Evolutionary conservation across 1,140 invertebrate species (phyloP), one percentile per base, ranked within the genome.

Genomic region (Stratiolaelaps scimitus): DNA sequence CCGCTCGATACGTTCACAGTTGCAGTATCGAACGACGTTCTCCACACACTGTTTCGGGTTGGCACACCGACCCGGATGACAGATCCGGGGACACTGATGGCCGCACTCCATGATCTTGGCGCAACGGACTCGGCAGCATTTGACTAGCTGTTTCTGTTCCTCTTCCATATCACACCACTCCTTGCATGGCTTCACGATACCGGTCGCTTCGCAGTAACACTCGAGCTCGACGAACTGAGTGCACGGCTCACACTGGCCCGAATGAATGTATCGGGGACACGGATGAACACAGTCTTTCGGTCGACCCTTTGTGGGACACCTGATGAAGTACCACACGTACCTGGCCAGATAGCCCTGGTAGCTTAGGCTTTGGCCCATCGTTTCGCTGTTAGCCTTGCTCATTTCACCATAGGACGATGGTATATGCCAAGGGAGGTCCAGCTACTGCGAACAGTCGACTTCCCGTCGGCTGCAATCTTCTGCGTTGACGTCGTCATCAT

Each of bases 201-300:
- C 81, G 65, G 82, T 83, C 1, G 88, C 77, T 0, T 82, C 81
- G 73, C 91, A 94, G 72, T 91, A 86, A 70, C 91, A 94, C 43
- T 81, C 76, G 47, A 83, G 76, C 70, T 84, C 80, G 20, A 90
- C 76, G 71, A 85, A 79, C 66, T 84, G 81, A 44, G 80, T 81
- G 74, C 90, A 94, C 0, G 74, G 73, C 1, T 74, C 73, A 68
- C 79, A 81, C 40, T 70, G 67, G 10, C 74, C 74, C 26, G 83
- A 80, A 75, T 94, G 90, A 73, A 90, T 93, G 1, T 80, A 75
- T 65, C 81, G 81, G 1, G 80, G 73, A 76, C 91, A 94, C 28
- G 77, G 75, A 75, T 95, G 92, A 7, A 74, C 77, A 73, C 92
- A 95, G 7, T 86, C 88, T 7, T 78, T 73, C 1, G 86, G 85